Conservation (phyloP, 1,140 invertebrate species). For the Phthorimaea operculella region DNA sequence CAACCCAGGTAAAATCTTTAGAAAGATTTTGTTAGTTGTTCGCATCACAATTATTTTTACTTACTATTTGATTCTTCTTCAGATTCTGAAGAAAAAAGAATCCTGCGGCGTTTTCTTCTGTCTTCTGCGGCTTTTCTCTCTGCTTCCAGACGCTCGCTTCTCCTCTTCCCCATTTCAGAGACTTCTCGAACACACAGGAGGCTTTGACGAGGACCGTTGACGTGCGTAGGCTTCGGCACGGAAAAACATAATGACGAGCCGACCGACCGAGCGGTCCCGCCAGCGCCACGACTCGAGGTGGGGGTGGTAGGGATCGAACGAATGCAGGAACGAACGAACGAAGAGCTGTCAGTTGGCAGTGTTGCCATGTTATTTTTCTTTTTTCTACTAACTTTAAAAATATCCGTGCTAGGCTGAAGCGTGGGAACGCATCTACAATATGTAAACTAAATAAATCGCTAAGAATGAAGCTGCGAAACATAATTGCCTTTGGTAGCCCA, state of each 20-base stretch:
- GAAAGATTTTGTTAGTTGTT: neutral
- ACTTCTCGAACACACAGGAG: neutral
- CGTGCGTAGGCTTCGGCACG: constrained; percentile 1
- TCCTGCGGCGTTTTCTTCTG: neutral
- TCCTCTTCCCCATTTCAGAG: neutral
- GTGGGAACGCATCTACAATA: neutral
- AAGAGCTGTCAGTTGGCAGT: no score
- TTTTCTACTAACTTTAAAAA: neutral
- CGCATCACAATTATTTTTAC: neutral
- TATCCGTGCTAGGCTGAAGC: neutral
- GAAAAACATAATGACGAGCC: neutral
- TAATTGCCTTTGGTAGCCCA: no score
- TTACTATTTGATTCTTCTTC: neutral
- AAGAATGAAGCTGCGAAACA: constrained; percentile 1
- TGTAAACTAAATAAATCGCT: neutral
- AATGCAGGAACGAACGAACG: no score
- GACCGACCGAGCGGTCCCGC: neutral
- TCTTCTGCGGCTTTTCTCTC: neutral
- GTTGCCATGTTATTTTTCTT: no score
- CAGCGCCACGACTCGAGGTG: neutral
- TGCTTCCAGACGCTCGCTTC: neutral
- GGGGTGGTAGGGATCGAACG: neutral
- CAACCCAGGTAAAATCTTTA: neutral
- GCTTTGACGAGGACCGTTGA: neutral
- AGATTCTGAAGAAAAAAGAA: neutral